Evolutionary conservation across 2,888 invertebrate species (phyloP).

Genomic region (Physocephala rufipes): DNA sequence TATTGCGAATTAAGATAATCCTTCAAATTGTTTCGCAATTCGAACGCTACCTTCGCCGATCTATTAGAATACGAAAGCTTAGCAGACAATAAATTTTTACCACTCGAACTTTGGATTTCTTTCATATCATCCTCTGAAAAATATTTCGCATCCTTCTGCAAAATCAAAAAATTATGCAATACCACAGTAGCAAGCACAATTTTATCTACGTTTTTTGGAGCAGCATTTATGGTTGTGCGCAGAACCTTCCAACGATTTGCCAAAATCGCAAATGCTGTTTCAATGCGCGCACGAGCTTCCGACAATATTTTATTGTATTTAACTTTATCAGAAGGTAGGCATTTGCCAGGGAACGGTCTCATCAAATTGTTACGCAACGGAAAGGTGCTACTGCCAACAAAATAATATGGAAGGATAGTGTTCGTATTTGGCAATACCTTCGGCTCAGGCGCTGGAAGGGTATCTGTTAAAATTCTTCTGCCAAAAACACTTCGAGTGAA

Average conservation of each 20-base stretch:
- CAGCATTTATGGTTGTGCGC: not conserved
- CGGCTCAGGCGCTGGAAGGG: not conserved
- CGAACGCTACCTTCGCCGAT: not conserved
- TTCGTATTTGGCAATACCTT: constrained; percentile 29
- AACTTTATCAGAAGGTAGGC: not conserved
- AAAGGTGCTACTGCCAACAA: constrained; percentile 35
- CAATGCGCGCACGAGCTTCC: not conserved
- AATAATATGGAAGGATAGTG: constrained; percentile 24
- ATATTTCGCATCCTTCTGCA: not conserved
- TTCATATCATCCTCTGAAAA: not conserved
- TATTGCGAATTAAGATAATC: not conserved
- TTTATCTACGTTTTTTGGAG: constrained; percentile 21
- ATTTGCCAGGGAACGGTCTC: constrained; percentile 26
- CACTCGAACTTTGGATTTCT: not conserved
- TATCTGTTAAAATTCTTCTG: constrained; percentile 8
- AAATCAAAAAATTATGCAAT: constrained; percentile 22
- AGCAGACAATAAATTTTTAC: not conserved
- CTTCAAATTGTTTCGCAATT: not conserved
- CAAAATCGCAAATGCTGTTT: not conserved
- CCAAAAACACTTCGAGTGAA: constrained; percentile 18
- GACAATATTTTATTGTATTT: constrained; percentile 3
- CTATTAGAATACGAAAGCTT: not conserved
- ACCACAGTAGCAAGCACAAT: constrained; percentile 21
- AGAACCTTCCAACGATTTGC: constrained; percentile 8
- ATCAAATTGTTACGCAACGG: constrained; percentile 24